A percentile compares a stretch with the other conserved stretches of the same genome.
phyloP scores from a whole-genome alignment of 2,113 vertebrate genomes.

The Bostrychus sinensis region DNA sequence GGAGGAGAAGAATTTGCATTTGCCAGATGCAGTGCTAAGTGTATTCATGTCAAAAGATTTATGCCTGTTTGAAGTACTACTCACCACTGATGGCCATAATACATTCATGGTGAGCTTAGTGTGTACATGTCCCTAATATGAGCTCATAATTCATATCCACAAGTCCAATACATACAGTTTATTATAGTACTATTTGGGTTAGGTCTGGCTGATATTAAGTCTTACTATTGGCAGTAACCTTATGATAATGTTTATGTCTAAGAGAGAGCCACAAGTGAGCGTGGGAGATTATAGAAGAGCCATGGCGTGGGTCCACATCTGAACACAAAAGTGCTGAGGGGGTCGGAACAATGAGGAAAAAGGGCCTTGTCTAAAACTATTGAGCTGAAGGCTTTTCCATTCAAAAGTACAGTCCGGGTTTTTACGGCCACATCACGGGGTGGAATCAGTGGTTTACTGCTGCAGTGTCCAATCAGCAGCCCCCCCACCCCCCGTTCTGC shows the following conservation, averaged over 20 bases:
- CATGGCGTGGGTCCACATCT: slow-evolving; percentile 29
- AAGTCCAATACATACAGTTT: neutral
- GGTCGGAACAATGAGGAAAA: slow-evolving; percentile 34
- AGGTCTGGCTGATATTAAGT: neutral
- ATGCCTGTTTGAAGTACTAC: too few species aligned
- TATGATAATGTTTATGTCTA: neutral
- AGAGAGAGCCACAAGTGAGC: neutral
- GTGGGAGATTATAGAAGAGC: slow-evolving; percentile 10
- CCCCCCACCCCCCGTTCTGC: slow-evolving; percentile 14
- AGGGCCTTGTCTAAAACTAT: slow-evolving; percentile 25
- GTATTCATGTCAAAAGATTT: too few species aligned
- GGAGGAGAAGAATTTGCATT: too few species aligned
- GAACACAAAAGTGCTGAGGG: slow-evolving; percentile 61
- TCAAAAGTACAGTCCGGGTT: slow-evolving; percentile 48
- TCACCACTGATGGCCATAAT: too few species aligned
- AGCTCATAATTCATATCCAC: neutral
- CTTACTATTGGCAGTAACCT: neutral
- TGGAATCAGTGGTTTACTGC: slow-evolving; percentile 66
- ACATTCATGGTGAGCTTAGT: too few species aligned
- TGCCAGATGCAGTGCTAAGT: too few species aligned
- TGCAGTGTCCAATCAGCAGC: slow-evolving; percentile 27
- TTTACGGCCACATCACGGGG: too few species aligned
- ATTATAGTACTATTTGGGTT: neutral
- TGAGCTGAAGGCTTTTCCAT: slow-evolving; percentile 55
- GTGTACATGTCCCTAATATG: too few species aligned